Evolutionary conservation across 2,888 invertebrate genomes (phyloP).

Genomic region (Choristoneura rosaceana): DNA sequence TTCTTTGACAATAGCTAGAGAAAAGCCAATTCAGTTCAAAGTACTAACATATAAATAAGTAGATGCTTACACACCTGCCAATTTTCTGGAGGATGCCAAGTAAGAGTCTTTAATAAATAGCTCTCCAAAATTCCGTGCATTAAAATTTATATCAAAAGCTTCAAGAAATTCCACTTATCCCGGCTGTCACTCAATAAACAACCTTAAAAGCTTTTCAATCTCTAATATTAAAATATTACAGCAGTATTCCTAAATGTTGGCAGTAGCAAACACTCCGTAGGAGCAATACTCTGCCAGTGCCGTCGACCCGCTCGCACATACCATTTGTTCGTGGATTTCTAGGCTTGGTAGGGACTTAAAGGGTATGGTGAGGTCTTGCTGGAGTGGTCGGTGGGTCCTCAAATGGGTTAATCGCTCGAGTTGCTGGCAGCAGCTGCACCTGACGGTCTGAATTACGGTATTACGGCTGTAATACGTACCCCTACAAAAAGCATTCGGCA

Average conservation of each 20-base stretch:
- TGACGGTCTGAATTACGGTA: conserved; percentile 81
- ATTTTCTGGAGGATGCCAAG: too few relatives aligned
- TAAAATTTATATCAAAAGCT: conserved; percentile 27
- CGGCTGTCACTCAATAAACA: conserved; percentile 37
- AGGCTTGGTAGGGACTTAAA: conserved; percentile 25
- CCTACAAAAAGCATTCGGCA: conserved; percentile 58
- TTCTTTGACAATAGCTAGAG: neutral
- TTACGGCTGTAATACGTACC: conserved; percentile 63
- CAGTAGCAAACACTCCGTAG: conserved; percentile 38
- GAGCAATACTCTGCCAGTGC: conserved; percentile 16
- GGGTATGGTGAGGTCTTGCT: conserved; percentile 26
- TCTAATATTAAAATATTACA: conserved; percentile 39
- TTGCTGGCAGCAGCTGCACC: conserved; percentile 77
- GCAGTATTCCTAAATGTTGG: conserved; percentile 40
- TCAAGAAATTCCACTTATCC: conserved; percentile 28
- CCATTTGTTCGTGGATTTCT: conserved; percentile 13
- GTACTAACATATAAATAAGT: neutral
- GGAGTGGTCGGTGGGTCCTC: conserved; percentile 33
- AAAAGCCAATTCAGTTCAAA: neutral
- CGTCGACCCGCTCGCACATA: conserved; percentile 25
- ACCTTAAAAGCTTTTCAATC: conserved; percentile 40
- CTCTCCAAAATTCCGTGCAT: conserved; percentile 7
- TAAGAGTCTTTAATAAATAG: conserved; percentile 16
- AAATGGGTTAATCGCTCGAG: conserved; percentile 83
- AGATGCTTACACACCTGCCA: neutral